A percentile compares a stretch with the other conserved stretches of the same genome.
Evolutionary conservation across 2,888 invertebrate species (phyloP).

Genomic region (Melitaea athalia): DNA sequence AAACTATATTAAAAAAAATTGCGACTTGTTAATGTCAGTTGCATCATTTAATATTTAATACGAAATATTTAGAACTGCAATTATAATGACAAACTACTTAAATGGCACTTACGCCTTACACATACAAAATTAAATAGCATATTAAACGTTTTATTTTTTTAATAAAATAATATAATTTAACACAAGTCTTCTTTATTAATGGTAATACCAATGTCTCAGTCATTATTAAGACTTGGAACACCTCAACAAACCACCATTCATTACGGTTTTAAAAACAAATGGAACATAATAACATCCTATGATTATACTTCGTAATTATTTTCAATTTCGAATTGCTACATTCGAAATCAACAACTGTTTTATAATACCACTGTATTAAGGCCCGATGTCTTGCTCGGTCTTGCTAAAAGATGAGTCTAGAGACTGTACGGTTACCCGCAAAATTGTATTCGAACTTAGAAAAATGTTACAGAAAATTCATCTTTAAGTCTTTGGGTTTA

Average conservation of each 20-base stretch:
- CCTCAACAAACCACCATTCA: conserved; percentile 52
- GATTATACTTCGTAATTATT: conserved; percentile 61
- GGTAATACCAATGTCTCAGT: conserved; percentile 4
- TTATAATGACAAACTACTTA: background rate
- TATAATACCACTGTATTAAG: conserved; percentile 52
- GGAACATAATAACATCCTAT: conserved; percentile 59
- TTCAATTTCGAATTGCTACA: conserved; percentile 59
- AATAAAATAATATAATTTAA: conserved; percentile 24
- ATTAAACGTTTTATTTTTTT: conserved; percentile 22
- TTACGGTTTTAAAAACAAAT: conserved; percentile 65
- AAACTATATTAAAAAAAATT: too few relatives aligned
- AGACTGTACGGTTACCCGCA: conserved; percentile 11
- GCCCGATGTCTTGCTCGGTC: conserved; percentile 43
- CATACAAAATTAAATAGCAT: conserved; percentile 13
- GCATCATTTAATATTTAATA: too few relatives aligned
- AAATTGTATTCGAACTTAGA: conserved; percentile 1
- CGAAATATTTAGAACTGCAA: too few relatives aligned
- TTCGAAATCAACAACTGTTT: conserved; percentile 71
- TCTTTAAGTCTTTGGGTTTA: conserved; percentile 1
- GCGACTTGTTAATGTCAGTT: too few relatives aligned
- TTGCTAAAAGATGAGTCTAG: conserved; percentile 47
- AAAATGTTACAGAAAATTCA: conserved; percentile 17
- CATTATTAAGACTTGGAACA: conserved; percentile 53
- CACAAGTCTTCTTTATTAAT: conserved; percentile 23
- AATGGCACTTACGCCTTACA: background rate